Conservation (phyloP, 2,113 vertebrate genomes). For the Otolemur garnettii region DNA sequence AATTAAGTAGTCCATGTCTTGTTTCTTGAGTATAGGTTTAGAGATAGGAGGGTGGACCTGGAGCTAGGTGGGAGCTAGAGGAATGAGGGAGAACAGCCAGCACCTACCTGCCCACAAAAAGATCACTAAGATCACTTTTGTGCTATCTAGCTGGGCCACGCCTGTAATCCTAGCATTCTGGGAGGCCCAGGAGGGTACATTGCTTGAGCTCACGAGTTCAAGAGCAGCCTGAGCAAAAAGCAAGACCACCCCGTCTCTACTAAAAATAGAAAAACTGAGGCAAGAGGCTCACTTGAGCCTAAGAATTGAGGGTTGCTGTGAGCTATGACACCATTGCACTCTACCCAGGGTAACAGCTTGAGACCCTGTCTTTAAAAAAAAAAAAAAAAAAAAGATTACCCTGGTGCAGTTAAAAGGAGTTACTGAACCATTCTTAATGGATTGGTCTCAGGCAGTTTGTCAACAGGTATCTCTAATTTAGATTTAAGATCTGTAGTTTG, state of each 20-base stretch:
- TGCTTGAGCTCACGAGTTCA: too few relatives aligned
- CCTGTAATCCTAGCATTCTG: too few relatives aligned
- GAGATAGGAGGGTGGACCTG: neutral
- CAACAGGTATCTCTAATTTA: slow-evolving; percentile 5
- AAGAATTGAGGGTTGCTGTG: too few relatives aligned
- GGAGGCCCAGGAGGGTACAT: too few relatives aligned
- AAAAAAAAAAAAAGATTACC: neutral
- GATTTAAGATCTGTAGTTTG: neutral
- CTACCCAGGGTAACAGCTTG: too few relatives aligned
- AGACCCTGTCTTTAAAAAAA: too few relatives aligned
- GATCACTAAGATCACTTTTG: neutral
- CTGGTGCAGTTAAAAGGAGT: neutral
- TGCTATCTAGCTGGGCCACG: neutral
- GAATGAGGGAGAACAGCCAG: neutral
- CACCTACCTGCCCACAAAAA: neutral
- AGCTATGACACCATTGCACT: too few relatives aligned
- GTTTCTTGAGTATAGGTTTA: neutral
- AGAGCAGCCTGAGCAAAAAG: too few relatives aligned
- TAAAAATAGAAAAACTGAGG: too few relatives aligned
- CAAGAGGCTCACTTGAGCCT: too few relatives aligned
- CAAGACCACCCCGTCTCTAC: too few relatives aligned
- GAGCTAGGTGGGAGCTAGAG: neutral
- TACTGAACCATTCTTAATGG: neutral
- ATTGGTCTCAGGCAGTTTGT: neutral
- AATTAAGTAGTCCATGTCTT: neutral